Evolutionary conservation across 2,888 invertebrate species (phyloP), one percentile per base, ranked within the genome.

Genomic region (Cancer borealis): DNA sequence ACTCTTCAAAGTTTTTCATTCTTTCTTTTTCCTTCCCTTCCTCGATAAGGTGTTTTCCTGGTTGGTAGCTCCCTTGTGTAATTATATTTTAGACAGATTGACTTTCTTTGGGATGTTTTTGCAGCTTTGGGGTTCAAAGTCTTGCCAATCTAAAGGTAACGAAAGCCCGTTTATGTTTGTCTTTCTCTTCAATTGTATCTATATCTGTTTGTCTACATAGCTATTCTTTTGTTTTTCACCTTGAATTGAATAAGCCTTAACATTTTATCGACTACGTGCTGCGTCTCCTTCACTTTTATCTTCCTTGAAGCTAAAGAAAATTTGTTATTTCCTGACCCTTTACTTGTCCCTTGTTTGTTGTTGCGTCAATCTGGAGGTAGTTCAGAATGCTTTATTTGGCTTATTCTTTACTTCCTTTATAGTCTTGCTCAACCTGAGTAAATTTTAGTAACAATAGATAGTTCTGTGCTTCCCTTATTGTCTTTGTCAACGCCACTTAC

Each of bases 361-460:
- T 73, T 73, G 8, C 73, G 73, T 73, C n/a, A 73, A 26, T 10
- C 8, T n/a, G 73, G n/a, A n/a, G 73, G 73, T 26, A 1, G 10
- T 26, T 73, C 26, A 17, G 26, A 26, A 73, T 73, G 73, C 73
- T 73, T 26, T 26, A 26, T n/a, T 73, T n/a, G 73, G 26, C n/a
- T 73, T 73, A 73, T n/a, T 73, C 73, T 73, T 73, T 73, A 73
- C 73, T 73, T 73, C 73, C 73, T 26, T 26, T 73, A 73, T 73
- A 26, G 73, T 26, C n/a, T 73, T 73, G 26, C 73, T 26, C n/a
- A 73, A 73, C 26, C 10, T 1, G 10, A 1, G 10, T 73, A 8
- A 8, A 60, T 73, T 73, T 73, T 26, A 26, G 73, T 73, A 26
- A 26, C n/a, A 73, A 73, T 26, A 73, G 73, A 10, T 73, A 26